Base-by-base conservation (phyloP, 2,797 vertebrate genomes). In the Coregonus suidteri region DNA sequence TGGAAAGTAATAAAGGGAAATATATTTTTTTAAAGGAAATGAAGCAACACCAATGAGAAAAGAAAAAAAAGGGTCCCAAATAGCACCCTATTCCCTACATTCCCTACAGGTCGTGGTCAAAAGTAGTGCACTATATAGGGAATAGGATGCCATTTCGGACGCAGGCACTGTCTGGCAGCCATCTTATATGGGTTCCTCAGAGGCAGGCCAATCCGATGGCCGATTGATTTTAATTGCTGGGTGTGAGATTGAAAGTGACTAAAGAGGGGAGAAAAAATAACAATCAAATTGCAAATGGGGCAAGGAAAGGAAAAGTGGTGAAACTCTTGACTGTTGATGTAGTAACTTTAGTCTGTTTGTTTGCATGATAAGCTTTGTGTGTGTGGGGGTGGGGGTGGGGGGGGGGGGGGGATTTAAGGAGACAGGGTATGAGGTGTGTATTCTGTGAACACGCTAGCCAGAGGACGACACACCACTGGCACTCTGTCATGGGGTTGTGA, bases 141-240 rank as follows among this genome's bases (percentile, higher is more conserved):
- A 47, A 47, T 3, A 47, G 41, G 41, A 47, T 47, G 9, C 41
- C 41, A 47, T 47, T 47, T 47, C 9, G 41, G 41, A 47, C 41
- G 2, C 9, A 47, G 2, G 0, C 41, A 9, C 56, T 47, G 73
- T 31, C 0, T 6, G 51, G 74, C 15, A 47, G 54, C 35, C 18
- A 47, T 79, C 76, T 73, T 54, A 67, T 73, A 71, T 74, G 14
- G 74, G 52, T 71, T 80, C 74, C 64, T 78, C 70, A 62, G 16
- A 78, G 72, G 53, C 75, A 70, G 59, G 75, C 66, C 75, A 81
- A 77, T 75, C 73, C 18, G 69, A 75, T 0, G 25, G 72, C 65
- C 81, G 78, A 84, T 80, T 85, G 80, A 82, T 80, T 80, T 81
- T 77, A 79, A 82, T 79, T 83, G 80, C 79, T 69, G 72, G 72